Conservation (phyloP, 2,888 invertebrate genomes). For the Nomada flava region DNA sequence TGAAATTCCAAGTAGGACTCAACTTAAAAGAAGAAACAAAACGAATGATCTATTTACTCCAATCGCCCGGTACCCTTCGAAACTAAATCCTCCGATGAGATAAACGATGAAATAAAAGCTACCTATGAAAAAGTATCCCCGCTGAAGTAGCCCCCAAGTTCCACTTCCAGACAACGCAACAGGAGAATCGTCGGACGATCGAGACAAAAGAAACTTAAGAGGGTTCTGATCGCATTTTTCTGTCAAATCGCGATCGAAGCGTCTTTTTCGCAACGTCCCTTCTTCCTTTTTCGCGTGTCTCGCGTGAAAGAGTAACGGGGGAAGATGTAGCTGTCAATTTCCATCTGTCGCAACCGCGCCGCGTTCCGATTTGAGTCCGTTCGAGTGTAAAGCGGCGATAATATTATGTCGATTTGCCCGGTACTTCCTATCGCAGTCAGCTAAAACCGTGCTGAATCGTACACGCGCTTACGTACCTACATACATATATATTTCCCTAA, state of each 20-base stretch:
- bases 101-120: slow-evolving; percentile 2
- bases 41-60: neutral
- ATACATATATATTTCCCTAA: slow-evolving; percentile 17
- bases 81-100: neutral
- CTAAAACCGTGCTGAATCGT: slow-evolving; percentile 11
- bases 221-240: slow-evolving; percentile 19
- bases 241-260: slow-evolving; percentile 27
- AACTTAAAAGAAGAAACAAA: too few species aligned
- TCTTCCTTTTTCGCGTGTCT: neutral
- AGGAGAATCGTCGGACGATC: slow-evolving; percentile 7
- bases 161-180: neutral
- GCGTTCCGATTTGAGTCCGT: slow-evolving; percentile 41
- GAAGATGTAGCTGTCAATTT: slow-evolving; percentile 40
- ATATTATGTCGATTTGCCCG: slow-evolving; percentile 58
- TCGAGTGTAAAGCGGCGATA: slow-evolving; percentile 59
- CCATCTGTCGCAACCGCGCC: slow-evolving; percentile 26
- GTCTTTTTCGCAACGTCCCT: neutral
- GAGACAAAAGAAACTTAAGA: slow-evolving; percentile 39
- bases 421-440: slow-evolving; percentile 45
- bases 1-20: too few species aligned
- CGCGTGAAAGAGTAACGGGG: neutral
- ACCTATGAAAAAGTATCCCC: too few species aligned
- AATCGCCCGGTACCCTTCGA: neutral
- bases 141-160: neutral
- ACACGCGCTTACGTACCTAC: neutral